phyloP scores from a whole-genome alignment of 1,140 invertebrate species.

The Drosophila littoralis region DNA sequence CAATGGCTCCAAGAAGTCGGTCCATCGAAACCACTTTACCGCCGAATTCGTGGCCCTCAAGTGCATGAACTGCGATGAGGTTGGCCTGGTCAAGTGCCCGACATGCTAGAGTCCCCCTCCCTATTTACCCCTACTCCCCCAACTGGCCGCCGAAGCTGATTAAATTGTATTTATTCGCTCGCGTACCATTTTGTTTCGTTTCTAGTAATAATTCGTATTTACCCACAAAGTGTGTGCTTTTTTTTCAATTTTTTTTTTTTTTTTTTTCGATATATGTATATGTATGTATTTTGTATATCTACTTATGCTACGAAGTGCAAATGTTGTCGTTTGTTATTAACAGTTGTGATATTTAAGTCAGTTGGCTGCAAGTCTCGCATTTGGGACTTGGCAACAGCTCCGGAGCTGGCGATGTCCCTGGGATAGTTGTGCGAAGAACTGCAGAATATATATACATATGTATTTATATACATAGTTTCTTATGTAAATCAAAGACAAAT shows the following conservation, averaged over 20 bases:
- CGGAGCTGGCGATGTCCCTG: constrained; percentile 12
- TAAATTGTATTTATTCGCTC: constrained; percentile 40
- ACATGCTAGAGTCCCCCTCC: constrained; percentile 86
- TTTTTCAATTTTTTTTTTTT: constrained; percentile 46
- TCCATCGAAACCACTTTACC: constrained; percentile 96
- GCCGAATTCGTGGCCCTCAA: constrained; percentile 97
- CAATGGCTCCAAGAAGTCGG: constrained; percentile 97
- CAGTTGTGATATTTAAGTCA: constrained; percentile 75
- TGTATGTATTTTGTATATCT: constrained; percentile 18
- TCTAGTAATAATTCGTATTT: constrained; percentile 11
- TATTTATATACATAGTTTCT: constrained; percentile 21
- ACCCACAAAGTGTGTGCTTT: not conserved
- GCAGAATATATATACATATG: constrained; percentile 30
- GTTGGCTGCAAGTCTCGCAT: constrained; percentile 36
- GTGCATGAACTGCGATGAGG: constrained; percentile 98
- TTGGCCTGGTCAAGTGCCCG: constrained; percentile 94
- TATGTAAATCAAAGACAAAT: constrained; percentile 9
- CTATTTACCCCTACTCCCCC: not conserved
- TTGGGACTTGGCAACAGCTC: constrained; percentile 4
- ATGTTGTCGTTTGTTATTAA: constrained; percentile 71
- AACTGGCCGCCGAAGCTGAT: constrained; percentile 18
- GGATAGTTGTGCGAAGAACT: constrained; percentile 25
- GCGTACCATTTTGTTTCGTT: constrained; percentile 25
- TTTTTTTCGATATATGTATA: constrained; percentile 18
- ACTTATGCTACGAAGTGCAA: constrained; percentile 49